Evolutionary conservation across 2,888 invertebrate genomes (phyloP).

Genomic region (Epistrophe grossulariae): DNA sequence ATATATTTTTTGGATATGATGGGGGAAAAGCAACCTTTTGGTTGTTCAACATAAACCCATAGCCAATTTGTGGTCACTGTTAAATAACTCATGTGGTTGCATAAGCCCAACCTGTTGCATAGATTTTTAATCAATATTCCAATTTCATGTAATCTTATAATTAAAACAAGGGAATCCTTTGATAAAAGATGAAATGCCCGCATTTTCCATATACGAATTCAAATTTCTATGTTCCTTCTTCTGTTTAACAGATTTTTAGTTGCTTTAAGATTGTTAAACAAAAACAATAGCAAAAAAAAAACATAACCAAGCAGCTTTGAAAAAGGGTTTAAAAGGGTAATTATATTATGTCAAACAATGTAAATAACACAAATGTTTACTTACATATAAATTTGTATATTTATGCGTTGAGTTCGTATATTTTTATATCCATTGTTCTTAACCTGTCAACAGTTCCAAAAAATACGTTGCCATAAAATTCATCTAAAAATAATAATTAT

Average conservation of each 20-base stretch:
- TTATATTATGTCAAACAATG: neutral
- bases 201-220: neutral
- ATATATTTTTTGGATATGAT: neutral
- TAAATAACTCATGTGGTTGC: constrained; percentile 33
- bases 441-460: constrained; percentile 17
- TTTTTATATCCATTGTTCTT: constrained; percentile 25
- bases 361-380: neutral
- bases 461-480: constrained; percentile 15
- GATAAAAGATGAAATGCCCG: neutral
- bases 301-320: neutral
- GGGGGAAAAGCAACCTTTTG: neutral
- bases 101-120: constrained; percentile 19
- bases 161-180: constrained; percentile 19
- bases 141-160: constrained; percentile 27
- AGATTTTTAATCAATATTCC: constrained; percentile 47
- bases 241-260: neutral
- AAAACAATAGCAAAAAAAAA: too few species aligned
- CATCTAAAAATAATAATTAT: constrained; percentile 34
- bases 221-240: neutral
- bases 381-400: neutral
- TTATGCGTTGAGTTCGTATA: neutral
- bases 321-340: neutral
- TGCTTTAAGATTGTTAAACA: neutral
- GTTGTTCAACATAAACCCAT: constrained; percentile 21
- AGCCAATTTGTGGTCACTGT: constrained; percentile 40